Evolutionary conservation across 1,140 invertebrate genomes (phyloP).

Genomic region (Sitodiplosis mosellana): DNA sequence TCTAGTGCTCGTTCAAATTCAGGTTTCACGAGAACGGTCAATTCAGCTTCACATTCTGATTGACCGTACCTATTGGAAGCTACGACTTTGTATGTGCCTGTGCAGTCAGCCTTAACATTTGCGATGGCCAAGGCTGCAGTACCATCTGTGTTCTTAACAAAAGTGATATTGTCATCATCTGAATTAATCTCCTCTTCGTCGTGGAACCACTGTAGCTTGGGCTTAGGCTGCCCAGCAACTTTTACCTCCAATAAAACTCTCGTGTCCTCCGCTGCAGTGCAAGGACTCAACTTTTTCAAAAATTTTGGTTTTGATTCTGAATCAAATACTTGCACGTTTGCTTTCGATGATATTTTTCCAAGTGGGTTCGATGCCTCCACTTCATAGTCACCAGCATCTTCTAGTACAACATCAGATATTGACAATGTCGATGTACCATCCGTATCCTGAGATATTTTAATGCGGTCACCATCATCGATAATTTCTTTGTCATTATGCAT

Average conservation of each 20-base stretch:
- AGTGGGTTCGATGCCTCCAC: conserved; percentile 41
- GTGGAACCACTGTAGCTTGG: conserved; percentile 28
- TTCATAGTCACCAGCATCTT: conserved; percentile 51
- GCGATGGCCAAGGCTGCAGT: conserved; percentile 37
- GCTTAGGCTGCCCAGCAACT: conserved; percentile 54
- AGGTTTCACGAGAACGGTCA: conserved; percentile 43
- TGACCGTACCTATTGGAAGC: conserved; percentile 46
- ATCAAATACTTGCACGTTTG: neutral
- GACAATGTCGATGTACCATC: conserved; percentile 61
- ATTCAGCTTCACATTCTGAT: conserved; percentile 39
- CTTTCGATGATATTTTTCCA: neutral
- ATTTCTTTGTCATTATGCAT: conserved; percentile 60
- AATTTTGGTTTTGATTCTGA: neutral
- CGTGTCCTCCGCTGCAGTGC: conserved; percentile 51
- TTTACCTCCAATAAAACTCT: conserved; percentile 49
- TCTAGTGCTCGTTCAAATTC: conserved; percentile 36
- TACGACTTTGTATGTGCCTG: conserved; percentile 53
- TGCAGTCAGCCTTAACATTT: conserved; percentile 43
- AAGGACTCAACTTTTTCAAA: conserved; percentile 33
- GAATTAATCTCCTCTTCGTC: conserved; percentile 31
- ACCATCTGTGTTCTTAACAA: conserved; percentile 50
- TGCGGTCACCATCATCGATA: conserved; percentile 39
- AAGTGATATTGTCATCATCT: conserved; percentile 32
- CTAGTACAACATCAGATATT: conserved; percentile 35
- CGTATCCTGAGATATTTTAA: conserved; percentile 59